Evolutionary conservation across 2,113 vertebrate genomes (phyloP), one percentile per base, ranked within the genome.

Genomic region (Mesoclemmys tuberculata): DNA sequence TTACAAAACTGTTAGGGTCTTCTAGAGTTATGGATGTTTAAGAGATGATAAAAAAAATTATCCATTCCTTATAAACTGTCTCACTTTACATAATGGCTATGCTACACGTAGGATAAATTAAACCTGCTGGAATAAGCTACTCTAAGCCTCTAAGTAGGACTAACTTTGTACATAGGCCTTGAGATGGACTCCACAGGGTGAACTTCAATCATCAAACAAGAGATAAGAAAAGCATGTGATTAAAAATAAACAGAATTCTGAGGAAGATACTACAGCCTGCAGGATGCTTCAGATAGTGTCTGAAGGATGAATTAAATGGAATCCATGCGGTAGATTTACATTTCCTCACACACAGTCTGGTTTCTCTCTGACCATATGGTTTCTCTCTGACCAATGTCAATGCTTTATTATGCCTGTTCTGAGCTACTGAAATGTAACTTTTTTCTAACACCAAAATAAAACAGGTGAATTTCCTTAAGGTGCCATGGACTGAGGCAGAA

Each of bases 281-380:
- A 61, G 71, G 44, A 52, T 52, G 13, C 51, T 52, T 16, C 13
- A 52, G 13, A 52, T 52, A 52, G 14, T 16, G 51, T 18, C 13
- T 16, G 49, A 52, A 52, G 51, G 51, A 44, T 19, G 21, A 87
- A 61, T 38, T 22, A 52, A 84, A 87, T 18, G 0, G 77, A 87
- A 27, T 3, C 29, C 4, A 16, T 6, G 48, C 14, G n/a, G 3
- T 10, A 38, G 13, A 3, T 80, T 74, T 48, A 10, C 71, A 10
- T 90, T 95, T 52, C 16, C 38, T 51, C 0, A 0, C 10, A 27
- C 0, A 13, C 10, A 5, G 19, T 4, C 5, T 1, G 0, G 21
- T 49, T 90, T 88, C 68, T 87, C 35, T 14, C 29, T 8, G 35
- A 22, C 24, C 12, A n/a, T n/a, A n/a, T 1, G 0, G 21, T 49